A percentile compares a stretch with the other conserved stretches of the same genome.
Conservation (phyloP, 2,888 invertebrate species). For the Malacosoma neustria region DNA sequence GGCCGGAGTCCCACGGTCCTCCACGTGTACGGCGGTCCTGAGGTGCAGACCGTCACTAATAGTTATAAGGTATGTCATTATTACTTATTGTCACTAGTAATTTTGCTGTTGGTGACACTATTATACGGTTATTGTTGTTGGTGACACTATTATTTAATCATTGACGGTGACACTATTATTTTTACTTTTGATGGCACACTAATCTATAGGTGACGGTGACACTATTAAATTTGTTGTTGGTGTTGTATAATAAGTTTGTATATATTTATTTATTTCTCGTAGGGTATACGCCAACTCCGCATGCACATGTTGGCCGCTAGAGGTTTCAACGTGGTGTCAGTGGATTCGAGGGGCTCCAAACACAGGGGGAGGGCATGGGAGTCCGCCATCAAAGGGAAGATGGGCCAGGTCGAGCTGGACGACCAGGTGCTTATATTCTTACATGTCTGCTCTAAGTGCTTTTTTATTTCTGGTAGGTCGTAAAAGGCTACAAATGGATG, state of each 20-base stretch:
- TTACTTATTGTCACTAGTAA: background rate
- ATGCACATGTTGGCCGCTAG: slow-evolving; percentile 96
- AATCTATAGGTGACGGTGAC: too few relatives aligned
- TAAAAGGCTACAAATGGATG: background rate
- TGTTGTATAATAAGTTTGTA: too few relatives aligned
- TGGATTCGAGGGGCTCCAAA: slow-evolving; percentile 96
- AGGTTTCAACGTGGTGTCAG: slow-evolving; percentile 96
- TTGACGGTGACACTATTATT: background rate
- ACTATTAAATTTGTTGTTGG: too few relatives aligned
- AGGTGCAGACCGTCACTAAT: slow-evolving; percentile 97
- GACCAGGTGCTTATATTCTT: slow-evolving; percentile 80
- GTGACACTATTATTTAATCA: background rate
- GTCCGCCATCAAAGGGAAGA: slow-evolving; percentile 88
- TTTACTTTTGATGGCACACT: too few relatives aligned
- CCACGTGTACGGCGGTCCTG: slow-evolving; percentile 98
- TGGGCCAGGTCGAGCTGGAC: slow-evolving; percentile 95
- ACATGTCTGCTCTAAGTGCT: background rate
- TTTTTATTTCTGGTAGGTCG: background rate
- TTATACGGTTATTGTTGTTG: background rate
- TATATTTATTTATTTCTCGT: too few relatives aligned
- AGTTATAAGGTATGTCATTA: slow-evolving; percentile 83
- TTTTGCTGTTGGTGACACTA: background rate
- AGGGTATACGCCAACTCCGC: slow-evolving; percentile 92
- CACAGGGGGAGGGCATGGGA: slow-evolving; percentile 96
- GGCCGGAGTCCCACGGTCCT: slow-evolving; percentile 92